These are phyloP conservation scores for Agrenia bidenticulata DNA, from an alignment of 2,888 invertebrate genomes.

Conservation along the genomic window DNA sequence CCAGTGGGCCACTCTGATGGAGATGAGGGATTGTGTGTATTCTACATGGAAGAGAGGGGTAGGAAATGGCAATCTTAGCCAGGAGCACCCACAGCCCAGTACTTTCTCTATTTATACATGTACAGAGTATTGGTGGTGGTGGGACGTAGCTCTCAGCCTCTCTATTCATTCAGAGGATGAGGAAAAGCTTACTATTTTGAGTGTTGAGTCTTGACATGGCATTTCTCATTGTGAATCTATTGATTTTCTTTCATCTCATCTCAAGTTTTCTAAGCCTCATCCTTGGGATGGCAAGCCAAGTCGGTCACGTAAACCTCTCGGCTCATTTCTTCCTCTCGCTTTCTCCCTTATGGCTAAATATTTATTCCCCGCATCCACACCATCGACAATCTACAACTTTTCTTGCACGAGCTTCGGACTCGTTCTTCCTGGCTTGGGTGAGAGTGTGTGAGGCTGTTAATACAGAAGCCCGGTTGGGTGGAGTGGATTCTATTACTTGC, in stretches of 20 bases:
- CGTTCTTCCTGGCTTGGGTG: too few species aligned
- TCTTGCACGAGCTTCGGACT: background rate
- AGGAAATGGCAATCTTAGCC: too few species aligned
- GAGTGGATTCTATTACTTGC: background rate
- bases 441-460: background rate
- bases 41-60: too few species aligned
- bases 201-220: constrained; percentile 19
- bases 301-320: constrained; percentile 22
- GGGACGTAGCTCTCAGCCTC: background rate
- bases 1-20: too few species aligned
- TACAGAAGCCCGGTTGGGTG: background rate
- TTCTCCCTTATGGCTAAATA: constrained; percentile 16
- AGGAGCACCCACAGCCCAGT: too few species aligned
- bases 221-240: constrained; percentile 28
- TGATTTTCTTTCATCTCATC: constrained; percentile 31
- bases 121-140: too few species aligned
- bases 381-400: background rate
- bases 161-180: background rate
- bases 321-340: constrained; percentile 13
- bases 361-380: constrained; percentile 1
- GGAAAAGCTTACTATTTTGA: constrained; percentile 10
- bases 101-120: too few species aligned
- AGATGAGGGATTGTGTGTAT: too few species aligned
- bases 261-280: constrained; percentile 6
- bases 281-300: background rate